Conservation (phyloP, 2,888 invertebrate genomes). For the Caenorhabditis angaria region DNA sequence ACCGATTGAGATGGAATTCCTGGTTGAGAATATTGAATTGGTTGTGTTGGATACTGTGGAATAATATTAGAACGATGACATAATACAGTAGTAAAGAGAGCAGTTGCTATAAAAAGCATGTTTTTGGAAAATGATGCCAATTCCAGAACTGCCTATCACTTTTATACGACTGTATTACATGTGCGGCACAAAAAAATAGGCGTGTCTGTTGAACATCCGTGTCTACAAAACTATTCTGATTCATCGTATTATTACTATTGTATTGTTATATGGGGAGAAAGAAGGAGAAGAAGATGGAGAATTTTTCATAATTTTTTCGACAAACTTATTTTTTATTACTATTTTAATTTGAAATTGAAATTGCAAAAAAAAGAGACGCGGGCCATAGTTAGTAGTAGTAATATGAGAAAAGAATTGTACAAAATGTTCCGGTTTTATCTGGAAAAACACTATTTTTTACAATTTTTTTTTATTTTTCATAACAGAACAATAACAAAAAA, state of each 20-base stretch:
- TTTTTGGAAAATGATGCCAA: neutral
- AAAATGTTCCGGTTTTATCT: too few relatives aligned
- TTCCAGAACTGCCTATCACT: neutral
- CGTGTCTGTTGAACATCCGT: neutral
- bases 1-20: neutral
- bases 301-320: neutral
- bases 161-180: neutral
- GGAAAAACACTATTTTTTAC: too few relatives aligned
- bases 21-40: neutral
- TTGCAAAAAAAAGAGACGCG: too few relatives aligned
- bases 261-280: neutral
- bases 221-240: neutral
- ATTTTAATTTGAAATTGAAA: neutral
- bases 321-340: neutral
- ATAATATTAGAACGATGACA: too few relatives aligned
- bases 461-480: too few relatives aligned
- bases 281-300: neutral
- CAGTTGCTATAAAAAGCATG: neutral
- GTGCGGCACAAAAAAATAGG: neutral
- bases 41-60: too few relatives aligned
- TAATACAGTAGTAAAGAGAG: too few relatives aligned
- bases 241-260: conserved; percentile 1
- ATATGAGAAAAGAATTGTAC: too few relatives aligned
- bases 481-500: neutral
- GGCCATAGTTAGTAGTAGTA: too few relatives aligned